Conservation (phyloP, 2,888 invertebrate genomes). For the Synergus itoensis region DNA sequence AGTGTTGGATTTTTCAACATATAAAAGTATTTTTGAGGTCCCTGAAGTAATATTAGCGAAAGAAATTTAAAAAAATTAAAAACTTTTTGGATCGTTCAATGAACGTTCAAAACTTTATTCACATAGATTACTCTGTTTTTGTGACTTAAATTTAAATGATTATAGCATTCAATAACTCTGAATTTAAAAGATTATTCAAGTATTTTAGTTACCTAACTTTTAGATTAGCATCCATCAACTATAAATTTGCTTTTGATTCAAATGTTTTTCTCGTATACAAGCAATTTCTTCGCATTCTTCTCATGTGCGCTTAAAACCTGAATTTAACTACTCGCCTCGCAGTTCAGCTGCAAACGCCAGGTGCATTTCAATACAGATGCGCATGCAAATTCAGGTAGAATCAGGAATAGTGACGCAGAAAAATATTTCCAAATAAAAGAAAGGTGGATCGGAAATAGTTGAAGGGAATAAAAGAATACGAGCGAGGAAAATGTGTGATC, state of each 20-base stretch:
- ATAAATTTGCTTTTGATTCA: slow-evolving; percentile 12
- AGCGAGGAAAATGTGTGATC: background rate
- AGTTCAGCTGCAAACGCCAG: slow-evolving; percentile 23
- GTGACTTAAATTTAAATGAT: too few relatives aligned
- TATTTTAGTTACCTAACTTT: too few relatives aligned
- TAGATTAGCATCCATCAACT: background rate
- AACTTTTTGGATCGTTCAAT: too few relatives aligned
- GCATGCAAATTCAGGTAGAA: background rate
- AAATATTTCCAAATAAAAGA: slow-evolving; percentile 2
- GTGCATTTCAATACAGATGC: slow-evolving; percentile 15
- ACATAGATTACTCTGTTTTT: too few relatives aligned
- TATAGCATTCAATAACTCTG: too few relatives aligned
- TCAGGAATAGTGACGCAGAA: background rate
- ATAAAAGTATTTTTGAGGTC: too few relatives aligned
- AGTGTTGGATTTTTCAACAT: too few relatives aligned
- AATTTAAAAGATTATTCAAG: too few relatives aligned
- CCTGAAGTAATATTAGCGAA: too few relatives aligned
- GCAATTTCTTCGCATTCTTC: background rate
- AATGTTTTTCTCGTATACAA: slow-evolving; percentile 3
- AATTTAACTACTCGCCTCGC: background rate
- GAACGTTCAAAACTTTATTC: too few relatives aligned
- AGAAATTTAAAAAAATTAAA: too few relatives aligned
- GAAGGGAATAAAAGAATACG: background rate
- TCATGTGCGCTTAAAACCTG: background rate
- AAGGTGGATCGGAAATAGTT: background rate